Evolutionary conservation across 2,888 invertebrate genomes (phyloP), one percentile per base, ranked within the genome.

Genomic region (Agrotis clavis): DNA sequence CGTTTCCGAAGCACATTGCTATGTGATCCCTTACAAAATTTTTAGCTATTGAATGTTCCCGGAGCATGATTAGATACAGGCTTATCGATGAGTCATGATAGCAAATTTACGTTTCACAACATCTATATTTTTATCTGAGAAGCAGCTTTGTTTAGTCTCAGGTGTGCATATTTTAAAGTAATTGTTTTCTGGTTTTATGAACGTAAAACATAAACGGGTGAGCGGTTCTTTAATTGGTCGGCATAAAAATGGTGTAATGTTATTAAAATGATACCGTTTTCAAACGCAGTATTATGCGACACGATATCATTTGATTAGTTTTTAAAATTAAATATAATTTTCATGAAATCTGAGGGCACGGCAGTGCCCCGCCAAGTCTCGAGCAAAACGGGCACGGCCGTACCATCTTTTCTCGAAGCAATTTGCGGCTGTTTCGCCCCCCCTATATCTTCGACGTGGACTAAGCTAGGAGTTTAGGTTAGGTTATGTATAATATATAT

Each of bases 71-170:
- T 21, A 57, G 47, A n/a, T 25, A 64, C 35, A 54, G 18, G 19
- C 41, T 41, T 18, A 25, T 67, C 50, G 59, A 64, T 84, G 86
- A 82, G 48, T 81, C 75, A 81, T 62, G 61, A 21, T 48, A 51
- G 47, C 60, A 59, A 48, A 75, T 63, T 35, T 64, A 70, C 48
- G 71, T 64, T 78, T 70, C 50, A 62, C 69, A 74, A 64, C 65
- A 70, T 50, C 59, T 71, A 70, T 82, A 85, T 86, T 86, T 84
- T 79, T 83, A 77, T 70, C 69, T 59, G 25, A 41, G 54, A 69
- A 71, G 50, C 57, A 59, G 51, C 61, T 80, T 80, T 75, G 83
- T 82, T 84, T 77, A 84, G 82, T 84, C 82, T 84, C 69, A 74
- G 65, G 63, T 82, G 62, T 53, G 71, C 51, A 47, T 65, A 41